These are phyloP conservation scores for Zoanthus solanderi DNA, from an alignment of 92 coral and sea anemone genomes.

Conservation along the genomic window DNA sequence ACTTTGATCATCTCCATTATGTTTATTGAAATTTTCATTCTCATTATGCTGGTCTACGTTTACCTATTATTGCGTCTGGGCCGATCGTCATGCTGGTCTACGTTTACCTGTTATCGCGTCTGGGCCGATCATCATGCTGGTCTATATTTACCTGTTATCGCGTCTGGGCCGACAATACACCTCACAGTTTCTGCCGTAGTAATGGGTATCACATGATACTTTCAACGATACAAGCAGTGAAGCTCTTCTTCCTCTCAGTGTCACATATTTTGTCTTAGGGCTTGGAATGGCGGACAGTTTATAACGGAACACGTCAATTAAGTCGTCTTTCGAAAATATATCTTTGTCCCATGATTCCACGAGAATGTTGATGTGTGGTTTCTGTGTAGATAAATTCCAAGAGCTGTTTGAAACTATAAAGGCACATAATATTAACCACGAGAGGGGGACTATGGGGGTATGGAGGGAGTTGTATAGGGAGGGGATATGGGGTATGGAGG, in stretches of 20 bases:
- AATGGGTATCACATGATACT: slow-evolving; percentile 45
- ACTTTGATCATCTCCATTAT: neutral
- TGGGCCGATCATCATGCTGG: neutral
- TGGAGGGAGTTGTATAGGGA: too few species aligned
- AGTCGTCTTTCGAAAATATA: slow-evolving; percentile 62
- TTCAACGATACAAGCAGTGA: slow-evolving; percentile 46
- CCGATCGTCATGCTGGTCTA: neutral
- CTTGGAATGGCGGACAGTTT: slow-evolving; percentile 46
- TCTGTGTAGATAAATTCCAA: neutral
- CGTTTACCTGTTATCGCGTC: neutral
- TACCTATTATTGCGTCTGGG: neutral
- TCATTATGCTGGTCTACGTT: neutral
- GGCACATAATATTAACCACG: neutral
- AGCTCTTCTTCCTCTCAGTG: slow-evolving; percentile 64
- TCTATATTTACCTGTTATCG: slow-evolving; percentile 18
- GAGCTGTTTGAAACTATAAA: neutral
- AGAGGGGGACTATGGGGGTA: neutral
- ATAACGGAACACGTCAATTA: slow-evolving; percentile 58
- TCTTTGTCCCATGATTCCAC: slow-evolving; percentile 74
- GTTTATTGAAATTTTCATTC: neutral
- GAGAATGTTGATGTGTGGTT: slow-evolving; percentile 64
- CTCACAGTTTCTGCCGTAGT: slow-evolving; percentile 64
- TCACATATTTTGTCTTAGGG: slow-evolving; percentile 50
- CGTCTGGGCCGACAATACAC: slow-evolving; percentile 56
- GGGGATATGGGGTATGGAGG: too few species aligned